phyloP scores from a whole-genome alignment of 2,888 invertebrate genomes.

The Loripinus fragilis region DNA sequence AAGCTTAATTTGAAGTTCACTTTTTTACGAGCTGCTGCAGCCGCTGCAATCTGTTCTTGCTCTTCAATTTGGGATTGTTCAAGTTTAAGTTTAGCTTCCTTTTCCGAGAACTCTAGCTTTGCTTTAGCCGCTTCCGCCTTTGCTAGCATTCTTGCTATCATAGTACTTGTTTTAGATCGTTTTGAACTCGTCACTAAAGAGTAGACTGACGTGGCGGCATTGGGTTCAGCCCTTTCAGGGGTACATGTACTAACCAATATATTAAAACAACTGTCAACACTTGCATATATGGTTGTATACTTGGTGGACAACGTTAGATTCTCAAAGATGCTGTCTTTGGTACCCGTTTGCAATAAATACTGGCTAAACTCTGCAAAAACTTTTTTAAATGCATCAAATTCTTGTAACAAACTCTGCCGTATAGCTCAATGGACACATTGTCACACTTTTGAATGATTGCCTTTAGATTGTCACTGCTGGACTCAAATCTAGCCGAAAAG shows the following conservation, averaged over 20 bases:
- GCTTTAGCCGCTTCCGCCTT: neutral
- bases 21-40: slow-evolving; percentile 14
- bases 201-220: neutral
- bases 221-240: neutral
- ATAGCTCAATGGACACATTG: neutral
- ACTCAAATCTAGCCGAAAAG: neutral
- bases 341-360: neutral
- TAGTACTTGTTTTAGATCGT: neutral
- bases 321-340: neutral
- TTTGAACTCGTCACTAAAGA: neutral
- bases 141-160: neutral
- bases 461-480: neutral
- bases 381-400: neutral
- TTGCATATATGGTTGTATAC: neutral
- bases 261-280: neutral
- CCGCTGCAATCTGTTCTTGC: slow-evolving; percentile 1
- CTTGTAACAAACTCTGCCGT: neutral
- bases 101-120: neutral
- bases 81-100: slow-evolving; percentile 12
- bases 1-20: slow-evolving; percentile 22
- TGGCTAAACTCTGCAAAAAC: neutral
- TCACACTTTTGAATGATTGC: neutral
- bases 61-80: slow-evolving; percentile 20
- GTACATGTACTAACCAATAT: neutral
- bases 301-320: neutral